Evolutionary conservation across 2,113 vertebrate species (phyloP).

Genomic region (Sylvietta virens): DNA sequence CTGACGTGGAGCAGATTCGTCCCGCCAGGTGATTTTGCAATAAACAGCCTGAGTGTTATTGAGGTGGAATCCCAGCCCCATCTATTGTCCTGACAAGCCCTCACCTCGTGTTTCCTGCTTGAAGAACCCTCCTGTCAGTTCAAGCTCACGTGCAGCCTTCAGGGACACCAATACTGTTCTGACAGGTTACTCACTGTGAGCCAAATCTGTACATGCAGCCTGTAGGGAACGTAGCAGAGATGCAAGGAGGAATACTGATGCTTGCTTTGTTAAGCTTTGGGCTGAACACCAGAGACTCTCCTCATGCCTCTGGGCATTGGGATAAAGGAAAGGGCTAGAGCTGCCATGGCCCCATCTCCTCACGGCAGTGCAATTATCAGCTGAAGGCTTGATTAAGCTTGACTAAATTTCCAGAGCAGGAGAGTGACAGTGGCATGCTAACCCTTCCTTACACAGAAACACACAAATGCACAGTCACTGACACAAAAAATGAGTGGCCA

Average conservation of each 20-base stretch:
- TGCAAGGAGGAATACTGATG: not conserved
- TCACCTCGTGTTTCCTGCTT: not conserved
- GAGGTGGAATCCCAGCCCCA: not conserved
- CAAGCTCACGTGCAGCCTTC: not conserved
- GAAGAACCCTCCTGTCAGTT: not conserved
- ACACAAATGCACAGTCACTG: not conserved
- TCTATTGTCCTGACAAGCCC: not conserved
- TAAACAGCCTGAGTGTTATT: not conserved
- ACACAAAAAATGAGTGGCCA: not conserved
- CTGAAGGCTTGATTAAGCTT: not conserved
- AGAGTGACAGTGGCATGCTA: not conserved
- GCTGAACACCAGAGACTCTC: not conserved
- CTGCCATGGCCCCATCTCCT: not conserved
- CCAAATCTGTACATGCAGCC: not conserved
- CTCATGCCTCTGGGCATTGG: not conserved
- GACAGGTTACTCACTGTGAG: not conserved
- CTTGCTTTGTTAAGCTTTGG: not conserved
- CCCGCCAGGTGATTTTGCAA: conserved; percentile 15
- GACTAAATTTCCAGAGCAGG: not conserved
- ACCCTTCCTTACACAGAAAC: not conserved
- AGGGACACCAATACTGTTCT: not conserved
- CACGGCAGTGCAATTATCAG: not conserved
- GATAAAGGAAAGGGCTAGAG: not conserved
- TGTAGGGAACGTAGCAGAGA: not conserved
- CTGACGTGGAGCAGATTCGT: not conserved